These are phyloP conservation scores for Psittacara wagleri DNA, from an alignment of 2,113 vertebrate species.

Conservation along the genomic window DNA sequence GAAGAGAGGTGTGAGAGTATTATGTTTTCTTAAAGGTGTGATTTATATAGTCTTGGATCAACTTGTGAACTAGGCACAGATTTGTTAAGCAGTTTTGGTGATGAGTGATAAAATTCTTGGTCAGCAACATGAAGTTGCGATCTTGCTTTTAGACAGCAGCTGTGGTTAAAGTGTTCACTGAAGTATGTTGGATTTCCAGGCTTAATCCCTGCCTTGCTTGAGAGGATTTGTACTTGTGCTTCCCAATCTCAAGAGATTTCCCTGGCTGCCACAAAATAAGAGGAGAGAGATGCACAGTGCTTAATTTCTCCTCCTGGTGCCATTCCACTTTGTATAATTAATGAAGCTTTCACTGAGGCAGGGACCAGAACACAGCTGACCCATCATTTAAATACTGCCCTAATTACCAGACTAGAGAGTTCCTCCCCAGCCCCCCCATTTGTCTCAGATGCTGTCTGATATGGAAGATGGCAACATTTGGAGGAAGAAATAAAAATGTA, in stretches of 20 bases:
- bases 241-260: constrained; percentile 9
- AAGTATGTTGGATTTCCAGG: not conserved
- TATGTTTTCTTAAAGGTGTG: not conserved
- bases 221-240: not conserved
- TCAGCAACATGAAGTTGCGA: not conserved
- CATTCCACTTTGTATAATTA: constrained; percentile 6
- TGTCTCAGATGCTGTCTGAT: not conserved
- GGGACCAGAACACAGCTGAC: not conserved
- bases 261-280: not conserved
- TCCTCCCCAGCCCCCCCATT: not conserved
- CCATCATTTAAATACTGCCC: not conserved
- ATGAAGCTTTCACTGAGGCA: not conserved
- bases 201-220: constrained; percentile 31
- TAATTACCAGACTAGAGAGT: not conserved
- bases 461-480: not conserved
- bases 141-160: not conserved
- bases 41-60: not conserved
- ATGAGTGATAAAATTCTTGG: not conserved
- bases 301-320: constrained; percentile 18
- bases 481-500: not conserved
- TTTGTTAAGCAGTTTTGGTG: not conserved
- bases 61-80: not conserved
- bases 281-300: not conserved
- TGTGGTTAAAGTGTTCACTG: not conserved
- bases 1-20: not conserved